A percentile compares a stretch with the other conserved stretches of the same genome.
phyloP scores from a whole-genome alignment of 1,140 invertebrate species.

The Pogonognathellus flavescens region DNA sequence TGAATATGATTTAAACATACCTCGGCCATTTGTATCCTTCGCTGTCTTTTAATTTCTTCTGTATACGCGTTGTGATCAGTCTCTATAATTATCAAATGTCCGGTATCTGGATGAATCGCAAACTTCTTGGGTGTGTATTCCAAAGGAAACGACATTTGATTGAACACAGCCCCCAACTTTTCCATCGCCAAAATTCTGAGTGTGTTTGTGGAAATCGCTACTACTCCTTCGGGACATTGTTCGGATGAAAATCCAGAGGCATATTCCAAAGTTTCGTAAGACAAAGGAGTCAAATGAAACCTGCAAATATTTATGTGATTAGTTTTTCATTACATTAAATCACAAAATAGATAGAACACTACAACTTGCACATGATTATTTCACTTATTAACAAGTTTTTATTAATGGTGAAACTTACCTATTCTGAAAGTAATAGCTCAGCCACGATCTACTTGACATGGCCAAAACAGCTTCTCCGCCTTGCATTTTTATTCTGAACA shows the following conservation, averaged over 20 bases:
- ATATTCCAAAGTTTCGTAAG: slow-evolving; percentile 97
- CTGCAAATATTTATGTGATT: slow-evolving; percentile 68
- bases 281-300: slow-evolving; percentile 95
- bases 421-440: slow-evolving; percentile 99
- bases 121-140: slow-evolving; percentile 98
- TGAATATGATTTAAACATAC: slow-evolving; percentile 68
- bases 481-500: slow-evolving; percentile 96
- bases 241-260: slow-evolving; percentile 98
- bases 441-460: slow-evolving; percentile 97
- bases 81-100: slow-evolving; percentile 92
- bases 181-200: slow-evolving; percentile 97
- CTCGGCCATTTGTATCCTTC: slow-evolving; percentile 84
- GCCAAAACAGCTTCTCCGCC: slow-evolving; percentile 95
- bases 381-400: too few species aligned
- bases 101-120: slow-evolving; percentile 92
- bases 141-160: slow-evolving; percentile 88
- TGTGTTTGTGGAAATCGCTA: slow-evolving; percentile 98
- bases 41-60: slow-evolving; percentile 93
- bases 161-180: slow-evolving; percentile 98
- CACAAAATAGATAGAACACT: neutral
- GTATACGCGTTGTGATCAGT: slow-evolving; percentile 99
- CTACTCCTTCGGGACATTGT: slow-evolving; percentile 99
- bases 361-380: too few species aligned
- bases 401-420: slow-evolving; percentile 67
- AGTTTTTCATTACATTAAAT: neutral